phyloP scores from a whole-genome alignment of 2,797 vertebrate species.

The Garrulus glandarius region DNA sequence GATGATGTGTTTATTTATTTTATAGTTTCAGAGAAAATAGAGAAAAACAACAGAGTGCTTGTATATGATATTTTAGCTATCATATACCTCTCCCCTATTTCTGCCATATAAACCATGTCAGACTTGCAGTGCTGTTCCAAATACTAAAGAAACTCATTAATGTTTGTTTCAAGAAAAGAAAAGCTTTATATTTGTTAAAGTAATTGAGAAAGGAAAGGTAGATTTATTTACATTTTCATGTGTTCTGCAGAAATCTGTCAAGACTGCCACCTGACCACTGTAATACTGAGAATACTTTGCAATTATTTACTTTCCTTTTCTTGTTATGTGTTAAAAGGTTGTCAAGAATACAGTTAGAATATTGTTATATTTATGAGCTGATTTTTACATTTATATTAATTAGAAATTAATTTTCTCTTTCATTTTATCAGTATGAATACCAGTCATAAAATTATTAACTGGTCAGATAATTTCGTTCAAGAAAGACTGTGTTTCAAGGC shows the following conservation, averaged over 20 bases:
- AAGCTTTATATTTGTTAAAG: background rate
- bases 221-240: background rate
- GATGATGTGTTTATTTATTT: background rate
- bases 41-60: background rate
- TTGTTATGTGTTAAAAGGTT: background rate
- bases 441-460: background rate
- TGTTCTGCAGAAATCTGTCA: background rate
- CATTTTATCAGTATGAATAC: background rate
- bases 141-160: background rate
- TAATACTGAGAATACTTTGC: background rate
- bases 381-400: background rate
- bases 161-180: background rate
- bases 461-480: background rate
- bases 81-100: fast-evolving
- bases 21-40: background rate
- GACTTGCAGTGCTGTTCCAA: background rate
- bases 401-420: background rate
- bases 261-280: background rate
- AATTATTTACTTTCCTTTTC: background rate
- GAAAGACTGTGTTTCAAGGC: background rate
- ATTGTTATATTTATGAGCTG: background rate
- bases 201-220: background rate
- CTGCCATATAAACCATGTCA: background rate
- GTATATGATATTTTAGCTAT: background rate
- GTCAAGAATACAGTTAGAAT: background rate